Evolutionary conservation across 2,113 vertebrate genomes (phyloP), one percentile per base, ranked within the genome.

Genomic region (Noctilio leporinus): DNA sequence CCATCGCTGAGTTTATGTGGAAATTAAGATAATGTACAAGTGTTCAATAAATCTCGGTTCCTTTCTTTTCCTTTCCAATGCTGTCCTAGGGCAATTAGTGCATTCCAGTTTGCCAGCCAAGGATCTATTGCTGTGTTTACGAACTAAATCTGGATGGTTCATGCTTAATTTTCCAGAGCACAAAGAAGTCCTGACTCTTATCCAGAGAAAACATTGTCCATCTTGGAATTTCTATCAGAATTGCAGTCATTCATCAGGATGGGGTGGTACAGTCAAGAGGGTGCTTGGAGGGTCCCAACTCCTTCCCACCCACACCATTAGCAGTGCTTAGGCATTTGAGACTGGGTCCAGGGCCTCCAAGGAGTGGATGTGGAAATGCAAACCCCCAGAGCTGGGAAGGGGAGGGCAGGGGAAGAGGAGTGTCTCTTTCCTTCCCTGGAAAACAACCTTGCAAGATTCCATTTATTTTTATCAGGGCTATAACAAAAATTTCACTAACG

Each of bases 121-220:
- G 10, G 14, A 15, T 49, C 64, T 62, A 4, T 20, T 65, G 73
- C 89, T 38, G 6, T 10, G 30, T 22, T 69, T 49, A 16, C 20
- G 59, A 87, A 33, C 8, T 53, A 26, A 12, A 35, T 38, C 65
- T 33, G 30, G 38, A 49, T 9, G 35, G 40, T 26, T 89, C 19
- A 11, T 76, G 38, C 72, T 67, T 59, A 38, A 12, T 40, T 96
- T 94, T 80, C 84, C 40, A 84, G 53, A 72, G 16, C 75, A 64
- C 33, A 33, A 38, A 38, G 62, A 57, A 77, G 35, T 55, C 51
- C 51, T 43, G 69, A 91, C 24, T 83, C 67, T 75, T 64, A 45
- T 96, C 82, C 62, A 91, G 43, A 96, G 77, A 55, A 85, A 69
- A 89, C 64, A 86, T 82, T 62, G 49, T 47, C 64, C 55, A 14